A percentile compares a stretch with the other conserved stretches of the same genome.
Evolutionary conservation across 2,888 invertebrate species (phyloP).

Genomic region (Torymus auratus): DNA sequence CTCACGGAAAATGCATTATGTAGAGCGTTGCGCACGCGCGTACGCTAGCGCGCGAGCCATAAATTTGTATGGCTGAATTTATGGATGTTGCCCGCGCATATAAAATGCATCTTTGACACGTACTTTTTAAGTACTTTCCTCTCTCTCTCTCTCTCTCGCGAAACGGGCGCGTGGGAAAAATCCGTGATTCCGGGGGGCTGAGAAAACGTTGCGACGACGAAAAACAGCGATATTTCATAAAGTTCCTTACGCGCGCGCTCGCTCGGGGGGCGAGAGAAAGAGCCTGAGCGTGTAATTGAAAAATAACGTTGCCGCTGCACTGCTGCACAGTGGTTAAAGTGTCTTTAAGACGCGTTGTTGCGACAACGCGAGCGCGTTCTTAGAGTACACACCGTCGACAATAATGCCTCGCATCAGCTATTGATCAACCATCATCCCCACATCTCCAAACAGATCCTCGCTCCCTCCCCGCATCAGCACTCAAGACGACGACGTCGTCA

Average conservation of each 20-base stretch:
- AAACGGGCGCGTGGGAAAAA: neutral
- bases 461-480: no score
- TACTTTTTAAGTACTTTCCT: slow-evolving; percentile 43
- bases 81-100: slow-evolving; percentile 42
- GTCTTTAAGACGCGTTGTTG: no score
- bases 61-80: slow-evolving; percentile 43
- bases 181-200: slow-evolving; percentile 18
- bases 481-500: no score
- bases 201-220: slow-evolving; percentile 7
- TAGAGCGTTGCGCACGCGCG: slow-evolving; percentile 11
- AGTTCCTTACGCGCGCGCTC: neutral
- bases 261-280: neutral
- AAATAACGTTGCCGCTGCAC: no score
- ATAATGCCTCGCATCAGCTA: no score
- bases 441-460: no score
- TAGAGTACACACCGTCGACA: no score
- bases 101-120: slow-evolving; percentile 45
- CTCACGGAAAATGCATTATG: slow-evolving; percentile 23
- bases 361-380: no score
- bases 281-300: no score
- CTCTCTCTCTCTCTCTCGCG: no score
- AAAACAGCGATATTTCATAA: slow-evolving; percentile 20
- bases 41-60: neutral
- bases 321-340: no score
- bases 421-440: no score